Conservation (phyloP, 2,797 vertebrate species). For the Phrynocephalus vlangalii region DNA sequence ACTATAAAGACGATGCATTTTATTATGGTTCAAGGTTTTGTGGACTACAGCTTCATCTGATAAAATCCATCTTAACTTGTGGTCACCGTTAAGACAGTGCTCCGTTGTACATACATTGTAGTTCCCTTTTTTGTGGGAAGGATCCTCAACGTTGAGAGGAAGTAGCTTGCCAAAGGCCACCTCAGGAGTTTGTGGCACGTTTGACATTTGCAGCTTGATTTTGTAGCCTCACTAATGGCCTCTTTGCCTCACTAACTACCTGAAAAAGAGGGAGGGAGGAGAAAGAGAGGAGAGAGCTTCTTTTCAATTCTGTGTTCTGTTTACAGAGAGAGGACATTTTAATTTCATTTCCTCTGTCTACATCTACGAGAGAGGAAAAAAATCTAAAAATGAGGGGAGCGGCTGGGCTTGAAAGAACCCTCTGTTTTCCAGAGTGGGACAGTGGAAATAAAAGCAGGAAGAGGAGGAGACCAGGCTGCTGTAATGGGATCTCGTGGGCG, state of each 20-base stretch:
- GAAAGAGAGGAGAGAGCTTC: no score
- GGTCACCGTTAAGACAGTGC: no score
- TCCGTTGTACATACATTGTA: no score
- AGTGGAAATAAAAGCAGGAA: background rate
- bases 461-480: background rate
- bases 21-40: no score
- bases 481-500: background rate
- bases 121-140: background rate
- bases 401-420: background rate
- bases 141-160: background rate
- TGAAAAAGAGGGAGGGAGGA: no score
- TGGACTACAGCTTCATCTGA: no score
- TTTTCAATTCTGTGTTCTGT: background rate
- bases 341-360: background rate
- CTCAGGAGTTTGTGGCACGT: background rate
- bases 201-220: background rate
- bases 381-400: background rate
- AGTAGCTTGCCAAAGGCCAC: background rate
- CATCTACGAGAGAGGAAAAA: background rate
- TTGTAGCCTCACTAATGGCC: background rate
- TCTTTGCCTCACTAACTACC: background rate
- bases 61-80: no score
- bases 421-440: conserved; percentile 9
- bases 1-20: no score
- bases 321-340: background rate